A percentile compares a stretch with the other conserved stretches of the same genome.
These are phyloP conservation scores for Enteromius thamalakanensis DNA, from an alignment of 2,797 vertebrate species.

Conservation along the genomic window DNA sequence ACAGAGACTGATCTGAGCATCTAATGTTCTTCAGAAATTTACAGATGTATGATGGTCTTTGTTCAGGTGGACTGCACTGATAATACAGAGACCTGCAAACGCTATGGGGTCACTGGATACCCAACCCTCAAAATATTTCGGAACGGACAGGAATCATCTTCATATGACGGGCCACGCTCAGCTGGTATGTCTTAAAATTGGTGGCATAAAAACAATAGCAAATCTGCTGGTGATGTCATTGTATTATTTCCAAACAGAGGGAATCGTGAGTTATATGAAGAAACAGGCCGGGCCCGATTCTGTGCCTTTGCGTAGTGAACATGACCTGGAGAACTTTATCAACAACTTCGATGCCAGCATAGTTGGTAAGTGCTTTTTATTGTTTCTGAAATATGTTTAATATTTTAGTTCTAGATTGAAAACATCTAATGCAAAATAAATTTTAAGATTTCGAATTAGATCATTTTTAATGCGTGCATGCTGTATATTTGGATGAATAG, in stretches of 20 bases:
- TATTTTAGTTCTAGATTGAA: not conserved
- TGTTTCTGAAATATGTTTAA: not conserved
- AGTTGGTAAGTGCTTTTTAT: slow-evolving; percentile 65
- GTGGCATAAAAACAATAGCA: not conserved
- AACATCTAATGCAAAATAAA: not conserved
- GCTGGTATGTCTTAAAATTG: slow-evolving; percentile 54
- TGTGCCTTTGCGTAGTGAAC: slow-evolving; percentile 60
- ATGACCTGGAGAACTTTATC: slow-evolving; percentile 72
- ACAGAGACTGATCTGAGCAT: not conserved
- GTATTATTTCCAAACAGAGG: slow-evolving; percentile 64
- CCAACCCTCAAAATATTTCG: slow-evolving; percentile 80
- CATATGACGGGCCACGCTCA: slow-evolving; percentile 77
- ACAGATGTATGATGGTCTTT: not conserved
- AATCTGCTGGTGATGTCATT: not conserved
- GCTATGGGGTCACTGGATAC: slow-evolving; percentile 75
- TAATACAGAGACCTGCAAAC: slow-evolving; percentile 68
- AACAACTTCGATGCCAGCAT: slow-evolving; percentile 75
- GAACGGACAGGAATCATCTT: slow-evolving; percentile 70
- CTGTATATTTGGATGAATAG: not conserved
- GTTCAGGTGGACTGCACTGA: slow-evolving; percentile 78
- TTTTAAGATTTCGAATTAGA: not conserved
- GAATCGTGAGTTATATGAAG: slow-evolving; percentile 75
- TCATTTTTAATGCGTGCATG: not conserved
- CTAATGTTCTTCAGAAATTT: not conserved
- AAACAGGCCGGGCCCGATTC: slow-evolving; percentile 79